Percentiles rank a stretch among this genome's conserved stretches.
phyloP scores from a whole-genome alignment of 2,797 vertebrate genomes.

The Ispidina picta region DNA sequence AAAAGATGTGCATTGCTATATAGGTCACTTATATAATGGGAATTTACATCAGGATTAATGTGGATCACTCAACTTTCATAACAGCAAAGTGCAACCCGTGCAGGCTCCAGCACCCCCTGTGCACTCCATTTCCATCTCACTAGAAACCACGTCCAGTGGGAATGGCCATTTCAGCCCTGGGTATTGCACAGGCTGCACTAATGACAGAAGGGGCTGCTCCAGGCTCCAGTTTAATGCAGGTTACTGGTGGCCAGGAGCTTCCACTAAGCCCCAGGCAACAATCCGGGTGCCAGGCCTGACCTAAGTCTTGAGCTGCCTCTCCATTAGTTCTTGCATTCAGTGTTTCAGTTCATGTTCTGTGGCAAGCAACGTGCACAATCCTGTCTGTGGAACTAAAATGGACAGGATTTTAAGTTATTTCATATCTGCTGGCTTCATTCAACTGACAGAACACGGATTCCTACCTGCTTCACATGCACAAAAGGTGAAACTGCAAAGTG shows the following conservation, averaged over 20 bases:
- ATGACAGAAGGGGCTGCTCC: not conserved
- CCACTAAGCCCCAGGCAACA: fast-evolving
- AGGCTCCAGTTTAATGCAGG: constrained; percentile 13
- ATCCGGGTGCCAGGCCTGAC: not conserved
- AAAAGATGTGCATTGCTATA: not conserved
- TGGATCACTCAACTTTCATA: constrained; percentile 8
- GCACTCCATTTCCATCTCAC: constrained; percentile 3
- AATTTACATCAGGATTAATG: constrained; percentile 1
- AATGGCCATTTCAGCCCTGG: not conserved
- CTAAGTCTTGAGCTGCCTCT: not conserved
- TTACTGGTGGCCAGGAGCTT: not conserved
- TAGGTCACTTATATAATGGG: not conserved
- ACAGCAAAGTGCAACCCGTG: not conserved
- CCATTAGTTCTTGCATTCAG: not conserved
- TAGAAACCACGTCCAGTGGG: not conserved
- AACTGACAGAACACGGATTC: not conserved
- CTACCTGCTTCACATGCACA: not conserved
- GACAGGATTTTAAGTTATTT: not conserved
- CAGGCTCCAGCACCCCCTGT: not conserved
- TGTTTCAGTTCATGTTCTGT: not conserved
- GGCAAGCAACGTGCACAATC: not conserved
- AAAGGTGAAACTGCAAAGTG: not conserved
- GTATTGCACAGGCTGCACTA: not conserved
- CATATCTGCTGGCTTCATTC: not conserved
- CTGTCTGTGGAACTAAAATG: not conserved